Conservation (phyloP, 2,888 invertebrate genomes). For the Odontomyia ornata region DNA sequence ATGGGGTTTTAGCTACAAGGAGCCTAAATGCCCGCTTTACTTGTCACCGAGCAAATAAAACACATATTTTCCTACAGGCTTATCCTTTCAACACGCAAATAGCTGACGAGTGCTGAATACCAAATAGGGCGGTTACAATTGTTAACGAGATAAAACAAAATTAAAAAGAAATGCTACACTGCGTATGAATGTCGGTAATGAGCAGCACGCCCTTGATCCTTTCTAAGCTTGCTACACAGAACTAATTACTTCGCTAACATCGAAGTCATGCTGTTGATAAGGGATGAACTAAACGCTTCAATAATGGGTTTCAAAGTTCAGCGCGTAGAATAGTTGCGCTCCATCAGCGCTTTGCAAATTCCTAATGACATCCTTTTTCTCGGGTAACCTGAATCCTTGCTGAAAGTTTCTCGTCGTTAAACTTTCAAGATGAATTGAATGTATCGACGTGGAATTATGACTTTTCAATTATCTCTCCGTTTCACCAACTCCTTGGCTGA, state of each 20-base stretch:
- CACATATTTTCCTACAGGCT: neutral
- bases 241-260: constrained; percentile 6
- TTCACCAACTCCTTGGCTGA: neutral
- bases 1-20: no score
- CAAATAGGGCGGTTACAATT: neutral
- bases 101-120: constrained; percentile 17
- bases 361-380: constrained; percentile 17
- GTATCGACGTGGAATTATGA: constrained; percentile 22
- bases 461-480: constrained; percentile 15
- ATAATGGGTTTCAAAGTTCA: neutral
- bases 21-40: no score
- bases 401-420: neutral
- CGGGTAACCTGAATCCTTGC: neutral
- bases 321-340: neutral
- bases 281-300: no score
- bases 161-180: neutral
- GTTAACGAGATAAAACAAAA: constrained; percentile 1
- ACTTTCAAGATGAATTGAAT: constrained; percentile 10
- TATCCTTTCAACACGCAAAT: neutral
- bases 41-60: neutral
- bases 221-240: neutral
- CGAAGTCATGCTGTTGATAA: neutral
- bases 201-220: neutral
- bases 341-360: constrained; percentile 23
- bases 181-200: neutral